Conservation (phyloP, 1,140 invertebrate genomes). For the Drosophila pseudoananassae region DNA sequence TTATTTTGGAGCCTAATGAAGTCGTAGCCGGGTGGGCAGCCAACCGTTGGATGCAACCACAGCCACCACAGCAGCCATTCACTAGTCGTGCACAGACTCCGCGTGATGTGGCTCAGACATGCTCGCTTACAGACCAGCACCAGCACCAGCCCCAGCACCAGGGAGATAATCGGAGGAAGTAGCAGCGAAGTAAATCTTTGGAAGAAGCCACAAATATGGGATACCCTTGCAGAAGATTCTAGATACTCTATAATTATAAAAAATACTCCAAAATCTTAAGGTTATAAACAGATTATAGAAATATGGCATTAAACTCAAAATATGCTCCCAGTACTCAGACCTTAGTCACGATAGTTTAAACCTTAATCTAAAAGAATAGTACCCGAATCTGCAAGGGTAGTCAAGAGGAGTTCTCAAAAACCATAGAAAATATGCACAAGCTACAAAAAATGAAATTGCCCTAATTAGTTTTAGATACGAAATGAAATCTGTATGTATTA, state of each 20-base stretch:
- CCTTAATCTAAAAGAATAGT: slow-evolving; percentile 1
- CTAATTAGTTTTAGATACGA: slow-evolving; percentile 64
- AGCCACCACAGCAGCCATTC: slow-evolving; percentile 45
- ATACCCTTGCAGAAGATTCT: slow-evolving; percentile 28
- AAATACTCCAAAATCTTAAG: not conserved
- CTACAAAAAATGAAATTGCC: slow-evolving; percentile 37
- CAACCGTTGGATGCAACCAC: slow-evolving; percentile 67
- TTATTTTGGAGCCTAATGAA: slow-evolving; percentile 73
- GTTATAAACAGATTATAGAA: not conserved
- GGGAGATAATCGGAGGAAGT: slow-evolving; percentile 25
- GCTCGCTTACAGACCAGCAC: slow-evolving; percentile 31
- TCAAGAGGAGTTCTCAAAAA: slow-evolving; percentile 14
- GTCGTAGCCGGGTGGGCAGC: slow-evolving; percentile 63
- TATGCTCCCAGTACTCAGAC: not conserved
- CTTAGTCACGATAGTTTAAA: not conserved
- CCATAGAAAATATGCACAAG: slow-evolving; percentile 32
- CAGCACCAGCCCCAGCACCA: slow-evolving; percentile 6
- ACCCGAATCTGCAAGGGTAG: slow-evolving; percentile 34
- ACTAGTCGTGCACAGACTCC: slow-evolving; percentile 71
- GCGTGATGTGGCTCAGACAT: slow-evolving; percentile 58
- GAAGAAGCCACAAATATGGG: slow-evolving; percentile 3
- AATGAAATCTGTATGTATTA: slow-evolving; percentile 41
- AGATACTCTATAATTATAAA: not conserved
- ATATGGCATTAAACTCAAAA: not conserved
- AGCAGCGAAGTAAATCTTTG: slow-evolving; percentile 29